Conservation (phyloP, 2,888 invertebrate species). For the Campaea margaritaria region DNA sequence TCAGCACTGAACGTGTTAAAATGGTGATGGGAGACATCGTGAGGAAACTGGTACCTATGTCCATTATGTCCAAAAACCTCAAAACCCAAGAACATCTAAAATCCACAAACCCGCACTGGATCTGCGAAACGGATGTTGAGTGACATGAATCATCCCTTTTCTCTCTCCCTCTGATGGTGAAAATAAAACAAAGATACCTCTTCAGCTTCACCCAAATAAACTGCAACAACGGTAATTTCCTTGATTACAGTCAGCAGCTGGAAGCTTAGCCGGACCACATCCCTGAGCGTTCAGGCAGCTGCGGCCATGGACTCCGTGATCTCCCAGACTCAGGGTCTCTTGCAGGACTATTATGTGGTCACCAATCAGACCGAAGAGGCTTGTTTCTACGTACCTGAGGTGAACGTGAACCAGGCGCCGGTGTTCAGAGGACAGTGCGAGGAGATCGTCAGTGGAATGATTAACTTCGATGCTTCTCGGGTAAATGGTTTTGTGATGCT, state of each 20-base stretch:
- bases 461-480: constrained; percentile 56
- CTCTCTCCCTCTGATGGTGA: no score
- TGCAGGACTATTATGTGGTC: constrained; percentile 56
- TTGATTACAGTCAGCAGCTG: constrained; percentile 67
- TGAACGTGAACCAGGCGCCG: constrained; percentile 51
- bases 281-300: constrained; percentile 49
- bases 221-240: background rate
- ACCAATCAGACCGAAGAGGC: constrained; percentile 66
- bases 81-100: no score
- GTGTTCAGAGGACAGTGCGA: constrained; percentile 70
- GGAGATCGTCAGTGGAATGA: constrained; percentile 49
- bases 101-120: no score
- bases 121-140: no score
- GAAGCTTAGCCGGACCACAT: constrained; percentile 64
- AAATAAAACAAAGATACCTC: no score
- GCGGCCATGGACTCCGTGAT: constrained; percentile 54
- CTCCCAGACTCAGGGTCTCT: constrained; percentile 63
- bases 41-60: no score
- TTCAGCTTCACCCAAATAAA: no score
- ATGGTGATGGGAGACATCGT: no score
- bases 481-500: constrained; percentile 44
- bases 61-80: no score
- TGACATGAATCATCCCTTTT: no score
- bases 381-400: constrained; percentile 72
- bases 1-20: no score